Evolutionary conservation across 1,140 invertebrate genomes (phyloP).

Genomic region (Helicoverpa zea): DNA sequence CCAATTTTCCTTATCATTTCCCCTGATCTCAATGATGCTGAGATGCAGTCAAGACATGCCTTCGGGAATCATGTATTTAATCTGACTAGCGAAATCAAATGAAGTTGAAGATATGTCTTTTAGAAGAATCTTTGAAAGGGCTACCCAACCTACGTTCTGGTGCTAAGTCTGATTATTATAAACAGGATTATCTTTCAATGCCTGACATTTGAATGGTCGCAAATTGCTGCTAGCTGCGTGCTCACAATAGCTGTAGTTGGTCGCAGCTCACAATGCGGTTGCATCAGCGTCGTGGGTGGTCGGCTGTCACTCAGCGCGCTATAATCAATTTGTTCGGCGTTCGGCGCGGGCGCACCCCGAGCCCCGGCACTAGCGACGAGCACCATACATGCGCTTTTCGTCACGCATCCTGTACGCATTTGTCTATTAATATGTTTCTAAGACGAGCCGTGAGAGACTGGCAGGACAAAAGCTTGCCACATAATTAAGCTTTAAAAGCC

Average conservation of each 20-base stretch:
- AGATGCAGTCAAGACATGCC: no score
- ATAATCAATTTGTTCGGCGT: conserved; percentile 83
- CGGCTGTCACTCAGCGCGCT: conserved; percentile 71
- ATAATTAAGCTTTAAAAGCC: conserved; percentile 12
- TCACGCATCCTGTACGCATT: conserved; percentile 70
- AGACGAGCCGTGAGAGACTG: conserved; percentile 19
- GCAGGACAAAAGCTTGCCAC: conserved; percentile 32
- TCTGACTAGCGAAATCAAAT: no score
- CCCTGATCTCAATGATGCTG: no score
- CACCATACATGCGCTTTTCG: conserved; percentile 70
- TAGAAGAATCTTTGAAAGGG: not conserved
- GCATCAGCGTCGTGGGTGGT: conserved; percentile 74
- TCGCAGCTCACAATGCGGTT: conserved; percentile 52
- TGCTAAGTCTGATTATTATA: conserved; percentile 33
- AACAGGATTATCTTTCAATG: conserved; percentile 45
- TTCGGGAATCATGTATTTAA: no score
- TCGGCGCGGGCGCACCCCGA: conserved; percentile 58
- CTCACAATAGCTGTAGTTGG: conserved; percentile 52
- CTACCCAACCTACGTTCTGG: not conserved
- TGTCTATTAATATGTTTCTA: conserved; percentile 56
- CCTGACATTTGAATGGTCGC: conserved; percentile 50
- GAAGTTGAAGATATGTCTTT: no score
- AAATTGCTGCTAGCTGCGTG: conserved; percentile 46
- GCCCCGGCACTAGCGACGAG: conserved; percentile 56
- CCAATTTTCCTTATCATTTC: no score